These are phyloP conservation scores for Thripadectes ignobilis DNA, from an alignment of 2,797 vertebrate species.

Conservation along the genomic window DNA sequence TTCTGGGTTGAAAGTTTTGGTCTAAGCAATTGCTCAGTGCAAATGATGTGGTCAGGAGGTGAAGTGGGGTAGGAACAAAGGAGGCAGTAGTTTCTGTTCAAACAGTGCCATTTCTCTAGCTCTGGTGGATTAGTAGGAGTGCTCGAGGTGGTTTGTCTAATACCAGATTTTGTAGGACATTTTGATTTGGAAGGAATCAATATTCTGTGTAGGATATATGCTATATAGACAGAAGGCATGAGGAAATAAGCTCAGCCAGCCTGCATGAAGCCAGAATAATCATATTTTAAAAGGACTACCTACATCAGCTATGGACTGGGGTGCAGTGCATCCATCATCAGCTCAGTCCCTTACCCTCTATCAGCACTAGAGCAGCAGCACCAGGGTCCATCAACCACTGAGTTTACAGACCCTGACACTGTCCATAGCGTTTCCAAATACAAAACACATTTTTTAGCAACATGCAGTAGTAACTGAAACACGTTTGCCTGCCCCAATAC, in stretches of 20 bases:
- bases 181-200: not conserved
- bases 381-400: not conserved
- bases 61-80: not conserved
- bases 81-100: not conserved
- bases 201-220: not conserved
- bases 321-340: not conserved
- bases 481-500: not conserved
- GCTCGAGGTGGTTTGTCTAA: not conserved
- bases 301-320: not conserved
- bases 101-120: not conserved
- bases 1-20: not conserved
- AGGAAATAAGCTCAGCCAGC: not conserved
- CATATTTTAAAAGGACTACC: not conserved
- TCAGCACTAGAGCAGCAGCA: not conserved
- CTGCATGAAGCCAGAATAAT: not conserved
- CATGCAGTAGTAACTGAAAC: not conserved
- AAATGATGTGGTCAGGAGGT: not conserved
- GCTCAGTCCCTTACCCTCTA: not conserved
- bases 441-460: not conserved
- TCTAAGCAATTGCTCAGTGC: not conserved
- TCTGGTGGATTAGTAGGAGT: not conserved
- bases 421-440: not conserved
- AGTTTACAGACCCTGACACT: not conserved
- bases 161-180: not conserved
- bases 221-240: not conserved